These are phyloP conservation scores for Zelostemma sp. DNA, from an alignment of 1,140 invertebrate genomes.

Conservation along the genomic window DNA sequence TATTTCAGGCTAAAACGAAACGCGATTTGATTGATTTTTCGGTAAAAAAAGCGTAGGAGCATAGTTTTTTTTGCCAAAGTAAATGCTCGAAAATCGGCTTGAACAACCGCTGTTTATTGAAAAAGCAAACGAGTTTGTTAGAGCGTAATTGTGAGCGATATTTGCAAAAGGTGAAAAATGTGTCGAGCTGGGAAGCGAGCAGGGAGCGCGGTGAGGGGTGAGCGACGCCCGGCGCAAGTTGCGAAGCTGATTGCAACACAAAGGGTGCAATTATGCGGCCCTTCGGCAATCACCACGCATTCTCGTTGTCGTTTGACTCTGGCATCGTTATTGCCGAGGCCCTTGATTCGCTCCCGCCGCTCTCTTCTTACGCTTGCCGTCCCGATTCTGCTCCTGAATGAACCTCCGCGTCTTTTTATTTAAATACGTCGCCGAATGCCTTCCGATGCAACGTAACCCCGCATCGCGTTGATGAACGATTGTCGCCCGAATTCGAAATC, in stretches of 20 bases:
- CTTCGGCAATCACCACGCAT: constrained; percentile 71
- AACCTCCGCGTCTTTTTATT: constrained; percentile 64
- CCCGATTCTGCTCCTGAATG: constrained; percentile 41
- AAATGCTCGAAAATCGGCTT: background rate
- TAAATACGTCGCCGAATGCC: constrained; percentile 56
- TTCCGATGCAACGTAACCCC: constrained; percentile 48
- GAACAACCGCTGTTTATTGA: background rate
- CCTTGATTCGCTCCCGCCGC: constrained; percentile 19
- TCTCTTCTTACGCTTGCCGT: constrained; percentile 14
- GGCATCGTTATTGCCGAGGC: constrained; percentile 28
- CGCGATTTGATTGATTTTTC: too few relatives aligned
- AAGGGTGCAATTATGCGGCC: constrained; percentile 72
- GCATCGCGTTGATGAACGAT: constrained; percentile 69
- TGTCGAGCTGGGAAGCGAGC: background rate
- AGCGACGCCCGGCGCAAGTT: constrained; percentile 62
- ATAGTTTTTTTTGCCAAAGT: too few relatives aligned
- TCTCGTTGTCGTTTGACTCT: constrained; percentile 68
- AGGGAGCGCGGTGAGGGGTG: background rate
- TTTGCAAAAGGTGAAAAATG: background rate
- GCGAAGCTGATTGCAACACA: constrained; percentile 71
- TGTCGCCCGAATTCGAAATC: constrained; percentile 57
- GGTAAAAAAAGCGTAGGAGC: too few relatives aligned
- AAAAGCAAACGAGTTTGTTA: background rate
- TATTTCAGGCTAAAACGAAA: too few relatives aligned
- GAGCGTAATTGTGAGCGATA: background rate